Percentiles rank a stretch among this genome's conserved stretches.
phyloP scores from a whole-genome alignment of 2,113 vertebrate genomes.

The Melanotaenia duboulayi region DNA sequence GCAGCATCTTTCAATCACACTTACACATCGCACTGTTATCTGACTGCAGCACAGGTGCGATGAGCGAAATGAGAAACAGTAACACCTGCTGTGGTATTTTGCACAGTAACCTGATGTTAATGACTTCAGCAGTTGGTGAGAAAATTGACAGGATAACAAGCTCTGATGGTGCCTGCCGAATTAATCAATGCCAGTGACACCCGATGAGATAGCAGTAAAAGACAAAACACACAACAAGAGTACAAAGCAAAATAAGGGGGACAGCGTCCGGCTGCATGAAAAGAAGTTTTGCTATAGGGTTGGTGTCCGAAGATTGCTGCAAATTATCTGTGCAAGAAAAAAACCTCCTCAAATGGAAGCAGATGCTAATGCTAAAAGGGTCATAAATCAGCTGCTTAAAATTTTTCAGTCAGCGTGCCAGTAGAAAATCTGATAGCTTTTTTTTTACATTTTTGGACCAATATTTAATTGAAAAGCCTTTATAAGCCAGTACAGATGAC shows the following conservation, averaged over 20 bases:
- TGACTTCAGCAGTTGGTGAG: slow-evolving; percentile 35
- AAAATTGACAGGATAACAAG: slow-evolving; percentile 60
- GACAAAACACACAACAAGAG: neutral
- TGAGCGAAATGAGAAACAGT: slow-evolving; percentile 30
- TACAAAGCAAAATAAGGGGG: slow-evolving; percentile 31
- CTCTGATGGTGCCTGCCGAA: slow-evolving; percentile 34
- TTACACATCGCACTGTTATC: slow-evolving; percentile 12
- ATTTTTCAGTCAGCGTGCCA: slow-evolving; percentile 52
- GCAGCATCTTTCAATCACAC: slow-evolving; percentile 23
- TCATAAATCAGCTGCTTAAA: slow-evolving; percentile 53
- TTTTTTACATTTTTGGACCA: too few relatives aligned
- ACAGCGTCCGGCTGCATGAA: slow-evolving; percentile 10
- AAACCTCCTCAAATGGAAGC: slow-evolving; percentile 9
- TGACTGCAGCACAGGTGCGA: slow-evolving; percentile 59
- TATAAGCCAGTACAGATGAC: neutral
- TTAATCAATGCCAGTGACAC: slow-evolving; percentile 52
- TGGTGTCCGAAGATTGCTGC: slow-evolving; percentile 17
- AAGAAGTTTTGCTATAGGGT: slow-evolving; percentile 11
- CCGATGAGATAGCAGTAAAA: slow-evolving; percentile 6
- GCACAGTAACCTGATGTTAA: slow-evolving; percentile 39
- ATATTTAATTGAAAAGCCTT: too few relatives aligned
- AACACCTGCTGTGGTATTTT: slow-evolving; percentile 46
- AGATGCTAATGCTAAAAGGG: slow-evolving; percentile 18
- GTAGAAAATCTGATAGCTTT: slow-evolving; percentile 15
- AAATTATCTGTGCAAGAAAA: slow-evolving; percentile 1